A percentile compares a stretch with the other conserved stretches of the same genome.
These are phyloP conservation scores for Electrophaes corylata DNA, from an alignment of 2,888 invertebrate species.

Conservation along the genomic window DNA sequence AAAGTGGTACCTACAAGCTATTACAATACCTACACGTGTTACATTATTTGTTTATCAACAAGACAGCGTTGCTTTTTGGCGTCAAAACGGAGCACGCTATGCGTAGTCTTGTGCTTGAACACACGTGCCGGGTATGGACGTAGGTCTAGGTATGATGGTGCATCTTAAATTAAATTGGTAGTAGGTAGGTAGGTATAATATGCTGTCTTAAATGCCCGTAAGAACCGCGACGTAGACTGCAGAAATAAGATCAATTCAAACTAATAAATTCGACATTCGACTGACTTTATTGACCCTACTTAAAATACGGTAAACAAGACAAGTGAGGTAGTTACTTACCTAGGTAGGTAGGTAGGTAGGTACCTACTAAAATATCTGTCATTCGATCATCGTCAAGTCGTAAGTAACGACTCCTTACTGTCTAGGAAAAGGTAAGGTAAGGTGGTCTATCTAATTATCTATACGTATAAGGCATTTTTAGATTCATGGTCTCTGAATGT, in stretches of 20 bases:
- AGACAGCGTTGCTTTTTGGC: conserved; percentile 20
- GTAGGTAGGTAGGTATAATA: not conserved
- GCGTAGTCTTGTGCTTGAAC: conserved; percentile 3
- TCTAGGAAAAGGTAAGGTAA: too few relatives aligned
- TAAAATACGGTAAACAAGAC: too few relatives aligned
- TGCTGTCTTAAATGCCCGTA: not conserved
- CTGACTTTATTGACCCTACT: too few relatives aligned
- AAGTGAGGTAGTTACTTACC: too few relatives aligned
- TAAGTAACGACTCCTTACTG: too few relatives aligned
- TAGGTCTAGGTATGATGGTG: not conserved
- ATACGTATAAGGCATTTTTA: too few relatives aligned
- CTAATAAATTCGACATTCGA: too few relatives aligned
- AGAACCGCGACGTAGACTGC: not conserved
- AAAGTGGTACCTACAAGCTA: not conserved
- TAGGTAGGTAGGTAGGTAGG: too few relatives aligned
- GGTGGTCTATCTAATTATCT: too few relatives aligned
- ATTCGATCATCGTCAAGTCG: too few relatives aligned
- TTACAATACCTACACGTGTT: conserved; percentile 7
- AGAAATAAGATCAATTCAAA: not conserved
- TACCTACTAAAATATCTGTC: too few relatives aligned
- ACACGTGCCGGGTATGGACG: conserved; percentile 7
- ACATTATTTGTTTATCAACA: conserved; percentile 23
- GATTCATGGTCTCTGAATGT: too few relatives aligned
- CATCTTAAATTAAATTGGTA: not conserved
- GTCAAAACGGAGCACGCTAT: conserved; percentile 11